Evolutionary conservation across 2,888 invertebrate genomes (phyloP), one percentile per base, ranked within the genome.

Genomic region (Cataglyphis altisquamis): DNA sequence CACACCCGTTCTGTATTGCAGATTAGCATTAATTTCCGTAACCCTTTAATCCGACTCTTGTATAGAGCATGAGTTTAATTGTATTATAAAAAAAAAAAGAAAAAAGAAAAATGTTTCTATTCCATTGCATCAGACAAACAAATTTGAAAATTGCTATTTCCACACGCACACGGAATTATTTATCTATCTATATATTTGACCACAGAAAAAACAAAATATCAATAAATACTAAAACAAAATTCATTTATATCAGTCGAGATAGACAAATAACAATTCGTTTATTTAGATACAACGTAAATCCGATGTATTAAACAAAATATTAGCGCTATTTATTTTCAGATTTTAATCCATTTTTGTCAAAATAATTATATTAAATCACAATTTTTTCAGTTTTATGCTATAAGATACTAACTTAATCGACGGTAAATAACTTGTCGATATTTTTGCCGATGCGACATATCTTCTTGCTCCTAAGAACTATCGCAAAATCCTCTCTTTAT

Each of bases 151-250:
- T 64, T 64, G 48, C 36, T 36, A 63, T 75, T 75, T 74, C 21
- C 21, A 32, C 29, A 0, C 45, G 64, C 6, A 15, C 10, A 32
- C 48, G 41, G 41, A 25, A 73, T 73, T 64, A 75, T 21, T 36
- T 36, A 48, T 48, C 45, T 29, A 45, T 45, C 32, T 12, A 45
- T 21, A 74, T 64, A 74, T 74, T 64, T 48, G 32, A 64, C 74
- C 64, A 3, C 45, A 45, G 4, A 73, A 74, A 63, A 15, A 9
- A 18, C 39, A 64, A 63, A 45, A 64, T 41, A 45, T 63, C 64
- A 64, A 75, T 64, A 75, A 75, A 64, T 75, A 48, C 21, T 45
- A 75, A 64, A 64, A 32, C 48, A 45, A 64, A 63, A 75, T 45
- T 32, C 48, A 64, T 36, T 74, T 41, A 41, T 60, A 60, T 60